phyloP scores from a whole-genome alignment of 2,888 invertebrate genomes.

The Chironomus tentans region DNA sequence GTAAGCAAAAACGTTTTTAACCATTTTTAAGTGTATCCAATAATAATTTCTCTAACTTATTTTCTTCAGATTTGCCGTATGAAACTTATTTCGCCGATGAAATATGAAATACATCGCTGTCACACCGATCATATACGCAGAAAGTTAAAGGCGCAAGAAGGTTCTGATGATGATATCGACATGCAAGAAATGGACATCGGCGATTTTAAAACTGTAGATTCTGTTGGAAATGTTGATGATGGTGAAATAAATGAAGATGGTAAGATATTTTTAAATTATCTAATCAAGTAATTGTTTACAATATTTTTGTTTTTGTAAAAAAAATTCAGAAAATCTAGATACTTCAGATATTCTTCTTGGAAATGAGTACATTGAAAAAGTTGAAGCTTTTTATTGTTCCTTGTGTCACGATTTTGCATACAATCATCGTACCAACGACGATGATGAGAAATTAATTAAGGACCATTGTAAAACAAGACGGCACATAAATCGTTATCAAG shows the following conservation, averaged over 20 bases:
- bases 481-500: conserved; percentile 67
- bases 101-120: conserved; percentile 74
- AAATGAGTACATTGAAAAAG: conserved; percentile 64
- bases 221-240: conserved; percentile 77
- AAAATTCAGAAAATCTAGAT: conserved; percentile 55
- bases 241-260: conserved; percentile 33
- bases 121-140: conserved; percentile 74
- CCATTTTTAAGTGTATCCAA: no score
- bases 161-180: conserved; percentile 54
- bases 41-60: background rate
- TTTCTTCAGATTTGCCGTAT: conserved; percentile 54
- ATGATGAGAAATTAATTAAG: conserved; percentile 53
- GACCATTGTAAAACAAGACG: conserved; percentile 66
- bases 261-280: background rate
- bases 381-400: conserved; percentile 72
- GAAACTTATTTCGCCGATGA: conserved; percentile 74
- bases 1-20: background rate
- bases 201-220: conserved; percentile 81
- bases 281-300: background rate
- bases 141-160: conserved; percentile 39
- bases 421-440: conserved; percentile 41
- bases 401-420: conserved; percentile 67
- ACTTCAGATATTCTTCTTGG: conserved; percentile 45
- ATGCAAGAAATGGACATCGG: conserved; percentile 69
- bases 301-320: background rate